Evolutionary conservation across 2,113 vertebrate species (phyloP).

Genomic region (Physeter macrocephalus): DNA sequence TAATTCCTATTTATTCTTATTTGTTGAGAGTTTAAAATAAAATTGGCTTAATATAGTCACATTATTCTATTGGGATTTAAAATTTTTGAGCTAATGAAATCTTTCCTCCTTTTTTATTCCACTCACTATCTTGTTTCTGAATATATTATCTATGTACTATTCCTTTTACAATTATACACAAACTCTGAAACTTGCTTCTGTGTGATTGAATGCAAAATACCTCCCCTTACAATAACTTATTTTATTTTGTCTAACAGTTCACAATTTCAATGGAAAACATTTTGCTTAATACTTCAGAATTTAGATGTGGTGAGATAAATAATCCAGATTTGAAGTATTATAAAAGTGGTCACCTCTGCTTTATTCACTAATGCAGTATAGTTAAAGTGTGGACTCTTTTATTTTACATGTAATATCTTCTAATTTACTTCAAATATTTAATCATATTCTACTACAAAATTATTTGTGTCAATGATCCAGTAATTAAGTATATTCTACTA

Average conservation of each 20-base stretch:
- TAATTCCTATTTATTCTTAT: not conserved
- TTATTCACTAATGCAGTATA: constrained; percentile 47
- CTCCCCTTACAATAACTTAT: not conserved
- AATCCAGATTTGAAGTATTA: not conserved
- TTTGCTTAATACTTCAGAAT: not conserved
- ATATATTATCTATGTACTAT: not conserved
- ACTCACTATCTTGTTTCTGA: not conserved
- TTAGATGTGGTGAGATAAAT: not conserved
- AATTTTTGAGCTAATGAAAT: not conserved
- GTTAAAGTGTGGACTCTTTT: constrained; percentile 27
- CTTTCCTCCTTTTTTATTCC: not conserved
- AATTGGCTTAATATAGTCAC: not conserved
- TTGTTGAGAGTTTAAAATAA: not conserved
- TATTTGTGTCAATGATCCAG: constrained; percentile 52
- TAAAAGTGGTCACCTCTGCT: not conserved
- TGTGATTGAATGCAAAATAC: not conserved
- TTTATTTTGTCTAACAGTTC: not conserved
- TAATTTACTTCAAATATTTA: constrained; percentile 62
- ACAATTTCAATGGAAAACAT: not conserved
- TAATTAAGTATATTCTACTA: constrained; percentile 52
- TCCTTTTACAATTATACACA: not conserved
- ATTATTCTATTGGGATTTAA: not conserved
- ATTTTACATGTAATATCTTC: constrained; percentile 40
- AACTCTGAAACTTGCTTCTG: not conserved
- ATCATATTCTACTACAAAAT: constrained; percentile 56